Base-by-base conservation (phyloP, 1,140 invertebrate species). In the Bemisia tabaci region DNA sequence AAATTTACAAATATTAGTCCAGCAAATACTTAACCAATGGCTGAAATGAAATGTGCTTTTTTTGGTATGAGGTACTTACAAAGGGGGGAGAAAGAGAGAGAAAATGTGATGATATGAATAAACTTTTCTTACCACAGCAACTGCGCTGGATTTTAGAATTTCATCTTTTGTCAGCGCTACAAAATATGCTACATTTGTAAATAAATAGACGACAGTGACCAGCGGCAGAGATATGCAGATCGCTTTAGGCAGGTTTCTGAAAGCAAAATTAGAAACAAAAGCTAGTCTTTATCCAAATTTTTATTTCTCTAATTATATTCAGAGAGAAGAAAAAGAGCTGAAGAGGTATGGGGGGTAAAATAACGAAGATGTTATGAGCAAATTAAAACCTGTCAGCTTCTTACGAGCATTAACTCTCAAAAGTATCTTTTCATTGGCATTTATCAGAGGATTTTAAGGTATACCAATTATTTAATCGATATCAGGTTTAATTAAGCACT, bases 181-280 rank as follows among this genome's bases (percentile, higher is more conserved):
- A 74, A 96, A 91, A 77, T 95, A 97, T 21, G 94, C 91, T 23
- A 96, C 75, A 75, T 97, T 97, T 1, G 92, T 90, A 5, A 96
- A 76, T 21, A 93, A 86, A 75, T 95, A 97, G 67, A 96, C 88
- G 0, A 89, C 73, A 0, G 93, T 96, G 1, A 96, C 91, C 2
- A 95, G 77, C 0, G 92, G 92, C 81, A 97, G 83, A 0, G 93
- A 95, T 71, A 96, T 92, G 74, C 87, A 91, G 72, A 97, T 95
- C 0, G 94, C 92, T 63, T 84, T 81, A 1, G 92, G 93, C 1
- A 96, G 79, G 80, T 95, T 96, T 73, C 90, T 93, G 74, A 68
- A 65, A 62, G 26, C 72, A 68, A 61, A 63, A 62, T 67, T 26
- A 61, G 59, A 22, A 48, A 62, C 26, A 62, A 26, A 65, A 25